These are phyloP conservation scores for Coccyzus lansbergi DNA, from an alignment of 2,797 vertebrate genomes.

Conservation along the genomic window DNA sequence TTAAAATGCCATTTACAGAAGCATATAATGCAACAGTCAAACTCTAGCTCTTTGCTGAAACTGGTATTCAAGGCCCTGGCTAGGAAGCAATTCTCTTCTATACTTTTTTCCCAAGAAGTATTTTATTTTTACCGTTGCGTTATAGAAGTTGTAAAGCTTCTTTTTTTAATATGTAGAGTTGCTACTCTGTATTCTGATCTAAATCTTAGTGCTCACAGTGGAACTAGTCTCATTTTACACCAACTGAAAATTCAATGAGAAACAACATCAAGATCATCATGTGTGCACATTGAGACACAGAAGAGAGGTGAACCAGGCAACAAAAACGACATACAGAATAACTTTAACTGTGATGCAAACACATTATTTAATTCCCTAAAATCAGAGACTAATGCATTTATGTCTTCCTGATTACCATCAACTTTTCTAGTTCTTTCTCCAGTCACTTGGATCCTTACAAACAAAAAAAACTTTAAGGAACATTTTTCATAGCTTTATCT, in stretches of 20 bases:
- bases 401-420: background rate
- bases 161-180: background rate
- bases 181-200: background rate
- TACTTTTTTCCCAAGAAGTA: background rate
- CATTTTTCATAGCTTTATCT: background rate
- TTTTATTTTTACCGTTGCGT: background rate
- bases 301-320: background rate
- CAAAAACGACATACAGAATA: background rate
- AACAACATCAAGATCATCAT: background rate
- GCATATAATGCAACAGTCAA: slow-evolving; percentile 51
- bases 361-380: background rate
- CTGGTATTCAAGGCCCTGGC: slow-evolving; percentile 10
- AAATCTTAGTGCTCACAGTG: background rate
- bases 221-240: background rate
- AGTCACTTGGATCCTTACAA: background rate
- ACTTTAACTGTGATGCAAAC: background rate
- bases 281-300: background rate
- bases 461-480: background rate
- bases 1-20: slow-evolving; percentile 39
- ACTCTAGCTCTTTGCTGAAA: slow-evolving; percentile 39
- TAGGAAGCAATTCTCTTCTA: slow-evolving; percentile 42
- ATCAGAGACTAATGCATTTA: background rate
- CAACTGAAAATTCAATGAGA: background rate
- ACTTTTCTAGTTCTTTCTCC: background rate
- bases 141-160: background rate